Percentiles rank a stretch among this genome's conserved stretches.
Conservation (phyloP, 2,797 vertebrate genomes). For the Morus bassanus region DNA sequence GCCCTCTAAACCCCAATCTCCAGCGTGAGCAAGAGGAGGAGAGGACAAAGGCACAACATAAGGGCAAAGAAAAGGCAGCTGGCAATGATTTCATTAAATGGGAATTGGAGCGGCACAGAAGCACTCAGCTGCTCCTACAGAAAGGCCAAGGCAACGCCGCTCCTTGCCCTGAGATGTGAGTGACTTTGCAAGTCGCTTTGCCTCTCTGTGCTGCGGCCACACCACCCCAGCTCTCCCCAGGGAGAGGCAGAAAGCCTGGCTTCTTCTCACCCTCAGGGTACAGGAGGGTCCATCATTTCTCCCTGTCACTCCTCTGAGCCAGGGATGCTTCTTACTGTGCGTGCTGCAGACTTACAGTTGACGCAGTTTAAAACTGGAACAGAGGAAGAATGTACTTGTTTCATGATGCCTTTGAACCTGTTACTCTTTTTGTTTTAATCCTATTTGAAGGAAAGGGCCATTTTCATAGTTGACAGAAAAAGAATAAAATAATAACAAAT, state of each 20-base stretch:
- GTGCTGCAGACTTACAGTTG: background rate
- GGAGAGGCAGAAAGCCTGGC: background rate
- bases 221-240: accelerated
- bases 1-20: background rate
- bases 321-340: background rate
- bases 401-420: background rate
- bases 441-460: background rate
- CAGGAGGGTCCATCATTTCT: background rate
- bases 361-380: background rate
- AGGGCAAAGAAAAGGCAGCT: background rate
- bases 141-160: background rate
- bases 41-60: background rate
- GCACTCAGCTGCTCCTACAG: background rate
- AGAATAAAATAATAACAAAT: background rate
- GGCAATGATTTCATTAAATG: background rate
- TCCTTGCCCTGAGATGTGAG: background rate
- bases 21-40: background rate
- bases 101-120: background rate
- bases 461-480: background rate
- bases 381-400: background rate
- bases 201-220: accelerated
- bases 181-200: background rate
- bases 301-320: background rate
- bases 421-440: background rate
- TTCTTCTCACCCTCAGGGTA: background rate